phyloP scores from a whole-genome alignment of 2,797 vertebrate species.

The Tinamus major region DNA sequence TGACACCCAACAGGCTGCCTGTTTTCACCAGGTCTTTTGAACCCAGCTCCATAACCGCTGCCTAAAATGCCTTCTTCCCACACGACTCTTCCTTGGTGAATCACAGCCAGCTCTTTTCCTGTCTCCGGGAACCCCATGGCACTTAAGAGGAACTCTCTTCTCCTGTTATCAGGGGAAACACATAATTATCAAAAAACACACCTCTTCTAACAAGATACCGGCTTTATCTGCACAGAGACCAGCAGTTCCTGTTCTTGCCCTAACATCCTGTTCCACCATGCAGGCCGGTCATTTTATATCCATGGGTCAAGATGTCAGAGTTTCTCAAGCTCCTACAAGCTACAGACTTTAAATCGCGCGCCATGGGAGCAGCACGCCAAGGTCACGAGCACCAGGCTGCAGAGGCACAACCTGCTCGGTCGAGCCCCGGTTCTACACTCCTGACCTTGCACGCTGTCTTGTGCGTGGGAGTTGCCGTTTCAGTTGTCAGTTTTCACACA shows the following conservation, averaged over 20 bases:
- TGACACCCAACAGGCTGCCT: slow-evolving; percentile 12
- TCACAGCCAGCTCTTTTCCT: background rate
- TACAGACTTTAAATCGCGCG: background rate
- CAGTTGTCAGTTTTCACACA: background rate
- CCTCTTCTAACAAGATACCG: background rate
- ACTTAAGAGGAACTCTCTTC: background rate
- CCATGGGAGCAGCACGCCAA: background rate
- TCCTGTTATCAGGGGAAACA: background rate
- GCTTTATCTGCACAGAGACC: background rate
- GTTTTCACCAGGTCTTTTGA: slow-evolving; percentile 32
- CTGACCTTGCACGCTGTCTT: background rate
- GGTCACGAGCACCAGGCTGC: accelerated
- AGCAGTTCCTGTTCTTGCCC: slow-evolving; percentile 9
- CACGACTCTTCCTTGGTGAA: background rate
- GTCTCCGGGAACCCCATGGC: background rate
- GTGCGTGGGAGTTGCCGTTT: too few relatives aligned
- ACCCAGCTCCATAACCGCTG: background rate
- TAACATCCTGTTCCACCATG: background rate
- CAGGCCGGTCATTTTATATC: background rate
- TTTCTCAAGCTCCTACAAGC: slow-evolving; percentile 1
- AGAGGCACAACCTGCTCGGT: background rate
- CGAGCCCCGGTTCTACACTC: background rate
- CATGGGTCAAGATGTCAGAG: background rate
- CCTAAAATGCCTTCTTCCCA: slow-evolving; percentile 20
- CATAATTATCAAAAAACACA: background rate